Conservation (phyloP, 1,140 invertebrate genomes). For the Rhopalosiphum maidis region DNA sequence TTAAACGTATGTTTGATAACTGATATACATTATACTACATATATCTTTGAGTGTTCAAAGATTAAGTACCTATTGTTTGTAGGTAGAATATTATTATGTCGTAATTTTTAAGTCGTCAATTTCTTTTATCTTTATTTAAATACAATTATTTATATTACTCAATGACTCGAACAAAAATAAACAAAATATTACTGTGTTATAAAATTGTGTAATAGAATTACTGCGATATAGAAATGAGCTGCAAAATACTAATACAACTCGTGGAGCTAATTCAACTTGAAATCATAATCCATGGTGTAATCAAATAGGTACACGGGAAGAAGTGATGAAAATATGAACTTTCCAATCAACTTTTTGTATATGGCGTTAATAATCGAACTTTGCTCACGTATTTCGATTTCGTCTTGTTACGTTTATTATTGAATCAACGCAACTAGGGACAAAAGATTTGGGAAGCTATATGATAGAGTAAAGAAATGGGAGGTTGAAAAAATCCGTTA, state of each 20-base stretch:
- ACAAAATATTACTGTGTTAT: background rate
- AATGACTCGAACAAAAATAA: background rate
- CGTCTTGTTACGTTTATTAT: constrained; percentile 52
- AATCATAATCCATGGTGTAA: background rate
- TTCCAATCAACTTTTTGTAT: constrained; percentile 47
- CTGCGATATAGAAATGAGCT: background rate
- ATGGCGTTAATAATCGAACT: constrained; percentile 46
- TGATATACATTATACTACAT: background rate
- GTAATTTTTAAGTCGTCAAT: background rate
- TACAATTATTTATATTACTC: background rate
- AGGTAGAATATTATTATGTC: background rate
- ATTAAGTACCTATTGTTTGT: background rate
- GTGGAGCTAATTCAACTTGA: background rate
- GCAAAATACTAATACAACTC: background rate
- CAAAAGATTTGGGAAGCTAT: constrained; percentile 29
- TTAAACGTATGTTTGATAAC: background rate
- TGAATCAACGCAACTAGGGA: constrained; percentile 34
- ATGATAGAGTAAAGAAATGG: background rate
- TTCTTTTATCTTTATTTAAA: background rate
- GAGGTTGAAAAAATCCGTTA: constrained; percentile 31
- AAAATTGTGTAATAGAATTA: background rate
- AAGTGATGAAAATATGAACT: constrained; percentile 39
- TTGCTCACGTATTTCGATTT: constrained; percentile 54
- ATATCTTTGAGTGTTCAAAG: background rate
- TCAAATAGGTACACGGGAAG: background rate